Evolutionary conservation across 2,113 vertebrate species (phyloP).

Genomic region (Verasper variegatus): DNA sequence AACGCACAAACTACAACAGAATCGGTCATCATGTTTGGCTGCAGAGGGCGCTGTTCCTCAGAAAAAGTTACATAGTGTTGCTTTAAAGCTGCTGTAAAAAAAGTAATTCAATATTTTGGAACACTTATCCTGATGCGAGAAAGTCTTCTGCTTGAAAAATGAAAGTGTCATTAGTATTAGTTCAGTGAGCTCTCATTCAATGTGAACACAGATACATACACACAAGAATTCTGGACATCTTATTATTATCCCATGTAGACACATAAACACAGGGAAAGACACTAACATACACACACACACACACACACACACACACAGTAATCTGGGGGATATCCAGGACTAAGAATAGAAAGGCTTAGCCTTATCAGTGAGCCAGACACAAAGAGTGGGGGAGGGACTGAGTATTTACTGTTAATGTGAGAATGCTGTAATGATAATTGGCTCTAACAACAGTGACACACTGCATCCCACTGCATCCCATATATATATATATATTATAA

Average conservation of each 20-base stretch:
- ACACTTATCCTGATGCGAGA: too few species aligned
- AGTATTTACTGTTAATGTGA: slow-evolving; percentile 34
- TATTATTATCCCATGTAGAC: slow-evolving; percentile 38
- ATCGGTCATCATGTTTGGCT: too few species aligned
- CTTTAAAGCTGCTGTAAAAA: too few species aligned
- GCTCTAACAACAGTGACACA: slow-evolving; percentile 4
- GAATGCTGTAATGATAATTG: slow-evolving; percentile 46
- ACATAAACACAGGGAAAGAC: slow-evolving; percentile 27
- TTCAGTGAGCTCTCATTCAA: not conserved
- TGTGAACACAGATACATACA: not conserved
- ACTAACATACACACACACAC: slow-evolving; percentile 36
- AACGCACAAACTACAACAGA: too few species aligned
- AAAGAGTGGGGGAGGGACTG: slow-evolving; percentile 14
- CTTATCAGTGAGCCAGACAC: slow-evolving; percentile 55
- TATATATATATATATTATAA: too few species aligned
- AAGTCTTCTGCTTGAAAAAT: too few species aligned
- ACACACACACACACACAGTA: slow-evolving; percentile 52
- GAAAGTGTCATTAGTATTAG: too few species aligned
- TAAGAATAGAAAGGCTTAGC: slow-evolving; percentile 79
- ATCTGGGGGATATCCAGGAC: slow-evolving; percentile 74
- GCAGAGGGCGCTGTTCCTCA: too few species aligned
- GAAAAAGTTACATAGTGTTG: too few species aligned
- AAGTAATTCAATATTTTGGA: too few species aligned
- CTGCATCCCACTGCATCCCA: too few species aligned
- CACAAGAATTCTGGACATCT: slow-evolving; percentile 4